phyloP scores from a whole-genome alignment of 2,797 vertebrate genomes.

The Phrynocephalus vlangalii region DNA sequence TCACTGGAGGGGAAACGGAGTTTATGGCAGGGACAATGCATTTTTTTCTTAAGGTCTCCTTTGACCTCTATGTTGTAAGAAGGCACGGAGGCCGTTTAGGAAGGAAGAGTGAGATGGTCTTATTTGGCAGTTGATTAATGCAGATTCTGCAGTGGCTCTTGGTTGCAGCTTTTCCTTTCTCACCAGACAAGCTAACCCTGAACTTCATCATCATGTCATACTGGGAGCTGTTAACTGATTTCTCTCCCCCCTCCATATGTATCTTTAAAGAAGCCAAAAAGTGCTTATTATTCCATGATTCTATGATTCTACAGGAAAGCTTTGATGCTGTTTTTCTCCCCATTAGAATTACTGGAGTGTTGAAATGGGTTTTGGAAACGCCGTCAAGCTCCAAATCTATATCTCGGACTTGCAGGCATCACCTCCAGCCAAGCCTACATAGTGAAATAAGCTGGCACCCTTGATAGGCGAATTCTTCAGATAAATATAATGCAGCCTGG shows the following conservation, averaged over 20 bases:
- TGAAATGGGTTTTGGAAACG: slow-evolving; percentile 9
- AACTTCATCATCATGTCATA: background rate
- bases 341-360: background rate
- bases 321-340: background rate
- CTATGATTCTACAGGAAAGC: background rate
- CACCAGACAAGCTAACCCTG: background rate
- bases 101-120: background rate
- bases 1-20: too few species aligned
- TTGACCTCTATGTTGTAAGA: too few species aligned
- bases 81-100: too few species aligned
- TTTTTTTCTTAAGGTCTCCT: too few species aligned
- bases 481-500: background rate
- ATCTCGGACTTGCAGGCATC: background rate
- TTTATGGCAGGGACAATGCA: too few species aligned
- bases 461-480: background rate
- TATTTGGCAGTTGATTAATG: background rate
- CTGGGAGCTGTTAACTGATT: background rate
- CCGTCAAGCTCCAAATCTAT: background rate
- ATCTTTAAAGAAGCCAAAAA: background rate
- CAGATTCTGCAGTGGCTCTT: background rate
- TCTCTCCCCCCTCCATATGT: background rate
- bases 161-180: too few species aligned
- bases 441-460: background rate
- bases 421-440: background rate
- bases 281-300: background rate